These are phyloP conservation scores for Brachionus sp. DNA, from an alignment of 1,140 invertebrate species.

Conservation along the genomic window DNA sequence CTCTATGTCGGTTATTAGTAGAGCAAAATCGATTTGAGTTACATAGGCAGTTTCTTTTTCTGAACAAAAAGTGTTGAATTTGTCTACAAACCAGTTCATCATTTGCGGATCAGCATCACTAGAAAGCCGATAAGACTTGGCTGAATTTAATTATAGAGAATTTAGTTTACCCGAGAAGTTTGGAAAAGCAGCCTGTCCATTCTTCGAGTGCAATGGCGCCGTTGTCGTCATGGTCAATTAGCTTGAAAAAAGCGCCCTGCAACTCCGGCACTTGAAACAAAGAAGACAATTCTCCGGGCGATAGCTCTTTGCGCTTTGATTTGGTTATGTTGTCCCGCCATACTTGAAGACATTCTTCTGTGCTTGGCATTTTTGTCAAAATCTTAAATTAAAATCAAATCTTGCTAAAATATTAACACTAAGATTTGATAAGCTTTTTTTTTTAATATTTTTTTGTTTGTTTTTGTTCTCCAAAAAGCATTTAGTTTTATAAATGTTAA, in stretches of 20 bases:
- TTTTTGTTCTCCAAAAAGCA: background rate
- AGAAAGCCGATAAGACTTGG: background rate
- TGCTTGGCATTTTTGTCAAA: background rate
- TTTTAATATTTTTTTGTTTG: too few relatives aligned
- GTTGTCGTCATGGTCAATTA: slow-evolving; percentile 34
- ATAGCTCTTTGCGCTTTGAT: background rate
- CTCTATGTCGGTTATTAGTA: slow-evolving; percentile 12
- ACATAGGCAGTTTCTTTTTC: background rate
- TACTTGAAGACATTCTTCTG: background rate
- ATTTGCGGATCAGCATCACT: slow-evolving; percentile 33
- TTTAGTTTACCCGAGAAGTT: slow-evolving; percentile 18
- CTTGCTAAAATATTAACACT: background rate
- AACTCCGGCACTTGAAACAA: slow-evolving; percentile 3
- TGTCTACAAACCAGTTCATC: slow-evolving; percentile 43
- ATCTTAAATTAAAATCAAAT: background rate
- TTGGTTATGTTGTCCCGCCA: slow-evolving; percentile 6
- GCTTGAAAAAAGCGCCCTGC: slow-evolving; percentile 10
- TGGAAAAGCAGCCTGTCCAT: slow-evolving; percentile 43
- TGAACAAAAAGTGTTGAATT: slow-evolving; percentile 25
- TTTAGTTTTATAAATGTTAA: background rate
- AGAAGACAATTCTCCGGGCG: background rate
- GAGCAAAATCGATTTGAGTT: background rate
- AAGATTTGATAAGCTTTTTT: background rate
- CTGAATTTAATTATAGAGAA: background rate
- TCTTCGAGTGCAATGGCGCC: slow-evolving; percentile 16